Percentiles rank a stretch among this genome's conserved stretches.
phyloP scores from a whole-genome alignment of 2,797 vertebrate species.

The Rachycentron canadum region DNA sequence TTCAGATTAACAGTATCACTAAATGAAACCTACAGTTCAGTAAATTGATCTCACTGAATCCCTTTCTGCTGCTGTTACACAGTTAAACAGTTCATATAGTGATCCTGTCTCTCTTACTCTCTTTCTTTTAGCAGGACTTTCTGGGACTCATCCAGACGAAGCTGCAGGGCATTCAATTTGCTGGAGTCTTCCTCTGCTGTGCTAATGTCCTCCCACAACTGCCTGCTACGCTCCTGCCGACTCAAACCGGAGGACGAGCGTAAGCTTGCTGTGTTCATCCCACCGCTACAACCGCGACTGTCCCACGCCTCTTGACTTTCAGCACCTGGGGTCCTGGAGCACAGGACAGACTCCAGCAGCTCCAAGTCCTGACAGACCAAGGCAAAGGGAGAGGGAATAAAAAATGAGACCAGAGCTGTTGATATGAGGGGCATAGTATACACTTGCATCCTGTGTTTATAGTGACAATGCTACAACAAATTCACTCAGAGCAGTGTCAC shows the following conservation, averaged over 20 bases:
- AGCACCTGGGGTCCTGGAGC: constrained; percentile 74
- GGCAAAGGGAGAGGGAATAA: neutral
- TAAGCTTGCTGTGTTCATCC: constrained; percentile 71
- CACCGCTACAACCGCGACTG: constrained; percentile 68
- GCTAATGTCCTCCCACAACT: constrained; percentile 91
- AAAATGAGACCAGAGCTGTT: neutral
- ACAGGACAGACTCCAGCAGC: constrained; percentile 88
- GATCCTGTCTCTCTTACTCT: constrained; percentile 85
- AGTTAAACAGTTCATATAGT: neutral
- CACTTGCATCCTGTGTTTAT: no score
- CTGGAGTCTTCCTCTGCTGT: constrained; percentile 89
- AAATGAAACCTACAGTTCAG: no score
- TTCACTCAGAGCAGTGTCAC: no score
- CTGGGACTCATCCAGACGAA: constrained; percentile 95
- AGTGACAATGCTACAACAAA: no score
- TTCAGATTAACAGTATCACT: no score
- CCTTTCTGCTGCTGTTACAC: neutral
- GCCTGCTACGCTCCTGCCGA: constrained; percentile 90
- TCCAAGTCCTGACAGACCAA: constrained; percentile 88
- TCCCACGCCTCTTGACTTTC: constrained; percentile 89
- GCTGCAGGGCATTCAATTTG: constrained; percentile 90
- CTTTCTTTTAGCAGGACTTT: constrained; percentile 93
- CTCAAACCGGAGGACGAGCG: constrained; percentile 80
- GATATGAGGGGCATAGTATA: no score
- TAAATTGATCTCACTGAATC: neutral